A percentile compares a stretch with the other conserved stretches of the same genome.
Evolutionary conservation across 2,113 vertebrate species (phyloP).

Genomic region (Zosterops hypoxanthus): DNA sequence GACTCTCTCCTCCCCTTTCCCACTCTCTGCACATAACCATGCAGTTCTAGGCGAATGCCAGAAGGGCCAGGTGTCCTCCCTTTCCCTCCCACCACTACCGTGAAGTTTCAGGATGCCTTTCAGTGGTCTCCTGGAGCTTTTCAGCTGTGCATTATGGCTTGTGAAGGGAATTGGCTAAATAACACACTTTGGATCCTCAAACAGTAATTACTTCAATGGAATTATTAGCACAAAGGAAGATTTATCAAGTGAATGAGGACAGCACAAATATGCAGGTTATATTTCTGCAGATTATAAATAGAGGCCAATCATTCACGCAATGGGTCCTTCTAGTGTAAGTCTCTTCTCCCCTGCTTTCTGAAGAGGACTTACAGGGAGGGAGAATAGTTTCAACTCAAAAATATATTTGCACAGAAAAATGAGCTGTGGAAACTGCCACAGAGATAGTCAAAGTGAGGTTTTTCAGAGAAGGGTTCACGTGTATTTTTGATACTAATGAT

Average conservation of each 20-base stretch:
- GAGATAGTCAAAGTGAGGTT: not conserved
- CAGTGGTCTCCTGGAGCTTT: conserved; percentile 21
- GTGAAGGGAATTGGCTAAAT: not conserved
- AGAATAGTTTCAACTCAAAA: not conserved
- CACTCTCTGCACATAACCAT: not conserved
- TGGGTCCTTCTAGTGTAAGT: not conserved
- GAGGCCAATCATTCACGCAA: not conserved
- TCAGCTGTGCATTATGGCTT: conserved; percentile 39
- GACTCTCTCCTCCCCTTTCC: not conserved
- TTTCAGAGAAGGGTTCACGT: not conserved
- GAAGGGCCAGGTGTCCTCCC: conserved; percentile 38
- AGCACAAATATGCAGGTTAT: not conserved
- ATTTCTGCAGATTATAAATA: not conserved
- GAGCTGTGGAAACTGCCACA: not conserved
- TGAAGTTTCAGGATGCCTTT: conserved; percentile 22
- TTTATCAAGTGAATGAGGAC: conserved; percentile 11
- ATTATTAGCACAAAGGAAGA: not conserved
- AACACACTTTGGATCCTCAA: not conserved
- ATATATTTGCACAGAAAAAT: not conserved
- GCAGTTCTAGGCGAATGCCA: not conserved
- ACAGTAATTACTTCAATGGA: conserved; percentile 19
- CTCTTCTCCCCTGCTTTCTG: not conserved
- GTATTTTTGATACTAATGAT: not conserved
- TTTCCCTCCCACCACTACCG: not conserved
- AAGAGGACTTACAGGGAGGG: not conserved